Conservation (phyloP, 2,113 vertebrate genomes). For the Lipophrys pholis region DNA sequence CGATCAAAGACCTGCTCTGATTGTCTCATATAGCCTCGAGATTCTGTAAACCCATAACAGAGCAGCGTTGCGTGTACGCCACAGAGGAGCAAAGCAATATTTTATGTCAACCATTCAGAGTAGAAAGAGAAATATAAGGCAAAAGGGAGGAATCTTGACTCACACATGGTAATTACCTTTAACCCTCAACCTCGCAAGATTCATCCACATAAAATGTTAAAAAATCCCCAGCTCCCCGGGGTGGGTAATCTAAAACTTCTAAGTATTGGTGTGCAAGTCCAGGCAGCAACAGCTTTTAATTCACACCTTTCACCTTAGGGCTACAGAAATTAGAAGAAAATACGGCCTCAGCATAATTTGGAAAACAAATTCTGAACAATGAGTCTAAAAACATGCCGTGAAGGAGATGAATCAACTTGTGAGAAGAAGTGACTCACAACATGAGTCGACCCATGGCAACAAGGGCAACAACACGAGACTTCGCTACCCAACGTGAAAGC, state of each 20-base stretch:
- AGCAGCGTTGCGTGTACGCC: neutral
- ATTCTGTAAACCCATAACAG: conserved; percentile 35
- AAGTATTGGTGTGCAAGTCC: conserved; percentile 68
- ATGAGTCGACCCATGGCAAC: conserved; percentile 49
- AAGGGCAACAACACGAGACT: neutral
- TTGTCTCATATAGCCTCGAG: conserved; percentile 43
- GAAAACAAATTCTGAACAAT: neutral
- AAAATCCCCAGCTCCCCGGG: conserved; percentile 49
- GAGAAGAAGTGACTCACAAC: conserved; percentile 60
- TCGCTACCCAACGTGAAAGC: neutral
- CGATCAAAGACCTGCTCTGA: conserved; percentile 32
- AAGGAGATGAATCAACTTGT: conserved; percentile 55
- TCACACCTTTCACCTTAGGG: conserved; percentile 45
- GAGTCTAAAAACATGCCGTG: neutral
- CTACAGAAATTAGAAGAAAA: conserved; percentile 19
- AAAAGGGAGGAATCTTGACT: conserved; percentile 24
- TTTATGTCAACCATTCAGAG: conserved; percentile 23
- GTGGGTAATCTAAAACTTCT: conserved; percentile 62
- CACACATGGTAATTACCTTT: conserved; percentile 50
- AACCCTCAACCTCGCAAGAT: conserved; percentile 28
- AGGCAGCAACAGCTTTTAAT: conserved; percentile 59
- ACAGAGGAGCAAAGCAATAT: neutral
- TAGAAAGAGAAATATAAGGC: neutral
- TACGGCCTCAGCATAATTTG: too few relatives aligned
- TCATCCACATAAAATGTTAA: conserved; percentile 53